These are phyloP conservation scores for Pterocles gutturalis DNA, from an alignment of 2,113 vertebrate genomes.

Conservation along the genomic window DNA sequence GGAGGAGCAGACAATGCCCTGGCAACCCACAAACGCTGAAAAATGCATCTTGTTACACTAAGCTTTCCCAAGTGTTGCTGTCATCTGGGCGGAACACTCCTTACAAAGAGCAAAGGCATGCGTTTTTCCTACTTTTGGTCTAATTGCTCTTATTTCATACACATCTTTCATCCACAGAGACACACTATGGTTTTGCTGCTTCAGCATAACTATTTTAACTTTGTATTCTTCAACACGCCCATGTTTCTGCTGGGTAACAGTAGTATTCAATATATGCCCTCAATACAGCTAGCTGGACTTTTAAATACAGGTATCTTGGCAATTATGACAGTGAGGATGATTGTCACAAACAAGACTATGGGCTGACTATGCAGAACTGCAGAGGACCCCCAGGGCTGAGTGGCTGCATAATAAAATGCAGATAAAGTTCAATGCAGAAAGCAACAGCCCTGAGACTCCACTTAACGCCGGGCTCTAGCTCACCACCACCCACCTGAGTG, in stretches of 20 bases:
- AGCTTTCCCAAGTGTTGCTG: not conserved
- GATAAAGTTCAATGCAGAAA: not conserved
- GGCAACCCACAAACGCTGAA: not conserved
- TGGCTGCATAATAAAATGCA: not conserved
- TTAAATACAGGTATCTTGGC: not conserved
- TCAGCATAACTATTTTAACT: constrained; percentile 3
- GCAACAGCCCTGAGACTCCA: not conserved
- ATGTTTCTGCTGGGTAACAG: not conserved
- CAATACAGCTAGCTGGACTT: not conserved
- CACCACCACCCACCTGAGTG: accelerated
- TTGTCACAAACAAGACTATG: not conserved
- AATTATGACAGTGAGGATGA: not conserved
- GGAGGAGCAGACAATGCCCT: constrained; percentile 30
- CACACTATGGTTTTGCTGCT: not conserved
- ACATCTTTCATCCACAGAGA: not conserved
- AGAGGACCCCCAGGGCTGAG: not conserved
- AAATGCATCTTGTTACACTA: not conserved
- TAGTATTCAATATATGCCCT: not conserved
- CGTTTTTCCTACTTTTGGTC: constrained; percentile 9
- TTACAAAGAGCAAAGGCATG: not conserved
- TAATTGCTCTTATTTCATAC: constrained; percentile 3
- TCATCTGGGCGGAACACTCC: not conserved
- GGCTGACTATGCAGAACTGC: not conserved
- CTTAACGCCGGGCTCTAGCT: not conserved
- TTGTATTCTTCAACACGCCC: not conserved